Base-by-base conservation (phyloP, 2,888 invertebrate species). In the Ophioninae sp. region DNA sequence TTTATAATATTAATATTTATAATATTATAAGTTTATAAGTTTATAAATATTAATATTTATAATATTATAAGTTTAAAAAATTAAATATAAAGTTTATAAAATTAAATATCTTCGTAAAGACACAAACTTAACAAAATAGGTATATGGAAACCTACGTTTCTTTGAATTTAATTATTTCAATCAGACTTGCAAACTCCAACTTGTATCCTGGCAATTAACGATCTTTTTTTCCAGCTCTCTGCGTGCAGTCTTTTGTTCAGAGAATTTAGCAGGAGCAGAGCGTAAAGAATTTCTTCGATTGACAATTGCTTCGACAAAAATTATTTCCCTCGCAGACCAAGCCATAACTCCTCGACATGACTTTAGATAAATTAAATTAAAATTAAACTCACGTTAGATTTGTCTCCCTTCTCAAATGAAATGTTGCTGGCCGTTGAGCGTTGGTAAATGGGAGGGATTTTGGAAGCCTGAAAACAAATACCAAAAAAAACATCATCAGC, bases 401-500 rank as follows among this genome's bases (percentile, higher is more conserved):
- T 89, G 82, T 90, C 91, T 90, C 89, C 89, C 89, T 90, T 88
- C 88, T 90, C 92, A 90, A 91, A 88, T 88, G 91, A 91, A 93
- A 93, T 93, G 92, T 91, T 93, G 93, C 90, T 92, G 89, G 92
- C 90, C 91, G 91, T 92, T 89, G 88, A 88, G 87, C 90, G 89
- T 88, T 92, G 82, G 88, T 87, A 87, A 84, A 90, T 89, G 88
- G 92, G 92, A 93, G 93, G 93, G 92, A 91, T 92, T 91, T 88
- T 91, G 90, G 85, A 90, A 87, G 84, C 91, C 92, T 92, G 82
- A 0, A 87, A 83, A 69, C 82, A 73, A 56, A 77, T 30, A 59
- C 58, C 68, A 58, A 75, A 71, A 75, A 59, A 22, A 9, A 59
- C 17, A 17, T 51, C 17, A 6, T 17, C 17, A 51, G 20, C 6